A percentile compares a stretch with the other conserved stretches of the same genome.
phyloP scores from a whole-genome alignment of 2,888 invertebrate genomes.

The Lithodes maja region DNA sequence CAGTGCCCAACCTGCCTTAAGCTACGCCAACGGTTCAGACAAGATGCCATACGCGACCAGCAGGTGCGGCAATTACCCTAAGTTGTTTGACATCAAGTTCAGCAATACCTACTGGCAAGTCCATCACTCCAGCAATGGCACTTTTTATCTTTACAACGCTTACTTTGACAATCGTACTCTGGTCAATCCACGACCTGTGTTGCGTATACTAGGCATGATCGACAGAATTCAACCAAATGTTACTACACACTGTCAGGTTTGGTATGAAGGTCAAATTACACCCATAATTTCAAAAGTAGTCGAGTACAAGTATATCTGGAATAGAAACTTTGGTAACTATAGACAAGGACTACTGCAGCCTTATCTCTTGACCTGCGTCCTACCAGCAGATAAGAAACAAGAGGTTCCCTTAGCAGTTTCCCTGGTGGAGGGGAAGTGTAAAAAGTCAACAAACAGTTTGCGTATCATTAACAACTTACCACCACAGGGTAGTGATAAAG shows the following conservation, averaged over 20 bases:
- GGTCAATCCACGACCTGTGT: conserved; percentile 83
- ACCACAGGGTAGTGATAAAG: conserved; percentile 75
- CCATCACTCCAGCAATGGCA: conserved; percentile 86
- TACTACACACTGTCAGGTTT: conserved; percentile 89
- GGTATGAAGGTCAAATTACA: conserved; percentile 89
- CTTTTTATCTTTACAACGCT: conserved; percentile 92
- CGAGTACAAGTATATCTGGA: conserved; percentile 96
- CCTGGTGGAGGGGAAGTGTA: conserved; percentile 88
- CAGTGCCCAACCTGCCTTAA: too few relatives aligned
- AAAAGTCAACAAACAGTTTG: conserved; percentile 89
- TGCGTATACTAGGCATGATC: conserved; percentile 91
- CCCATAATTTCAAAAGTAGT: conserved; percentile 84
- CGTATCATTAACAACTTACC: conserved; percentile 88
- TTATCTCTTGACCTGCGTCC: conserved; percentile 90
- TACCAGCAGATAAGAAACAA: conserved; percentile 80
- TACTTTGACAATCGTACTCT: conserved; percentile 88
- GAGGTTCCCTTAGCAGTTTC: conserved; percentile 89
- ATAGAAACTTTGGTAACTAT: conserved; percentile 95
- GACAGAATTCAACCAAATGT: conserved; percentile 90
- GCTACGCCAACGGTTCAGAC: too few relatives aligned
- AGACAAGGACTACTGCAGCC: conserved; percentile 93
- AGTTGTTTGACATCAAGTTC: conserved; percentile 91
- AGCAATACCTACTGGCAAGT: conserved; percentile 97
- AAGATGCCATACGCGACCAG: conserved; percentile 73
- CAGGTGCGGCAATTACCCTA: conserved; percentile 88